Evolutionary conservation across 2,888 invertebrate genomes (phyloP).

Genomic region (Marasmarcha lunaedactyla): DNA sequence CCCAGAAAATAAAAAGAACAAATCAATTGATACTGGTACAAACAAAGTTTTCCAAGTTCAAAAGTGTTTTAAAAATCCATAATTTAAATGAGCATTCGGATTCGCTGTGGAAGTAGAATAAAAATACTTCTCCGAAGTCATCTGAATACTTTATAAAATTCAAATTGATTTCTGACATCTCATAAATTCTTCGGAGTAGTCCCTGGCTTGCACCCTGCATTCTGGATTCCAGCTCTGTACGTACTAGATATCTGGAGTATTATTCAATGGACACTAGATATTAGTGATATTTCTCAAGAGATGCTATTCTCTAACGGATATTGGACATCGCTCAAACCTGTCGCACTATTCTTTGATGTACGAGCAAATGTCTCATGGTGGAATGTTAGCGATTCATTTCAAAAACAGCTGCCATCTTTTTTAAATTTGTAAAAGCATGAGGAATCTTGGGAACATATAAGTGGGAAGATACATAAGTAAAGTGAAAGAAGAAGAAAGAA

Average conservation of each 20-base stretch:
- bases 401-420: not conserved
- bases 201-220: conserved; percentile 5
- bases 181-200: conserved; percentile 5
- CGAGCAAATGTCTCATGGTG: conserved; percentile 2
- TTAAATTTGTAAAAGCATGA: no score
- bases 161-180: conserved; percentile 6
- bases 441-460: no score
- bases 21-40: not conserved
- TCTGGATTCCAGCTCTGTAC: not conserved
- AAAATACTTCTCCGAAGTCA: not conserved
- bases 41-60: not conserved
- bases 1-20: not conserved
- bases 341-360: conserved; percentile 6
- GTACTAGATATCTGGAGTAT: not conserved
- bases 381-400: conserved; percentile 8
- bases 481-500: no score
- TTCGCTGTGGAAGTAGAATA: not conserved
- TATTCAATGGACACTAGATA: not conserved
- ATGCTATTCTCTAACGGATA: conserved; percentile 50
- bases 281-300: conserved; percentile 14
- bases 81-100: not conserved
- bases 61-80: not conserved
- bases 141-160: conserved; percentile 2
- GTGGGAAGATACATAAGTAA: no score
- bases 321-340: conserved; percentile 48